These are phyloP conservation scores for Acanthiza pusilla DNA, from an alignment of 2,797 vertebrate genomes.

Conservation along the genomic window DNA sequence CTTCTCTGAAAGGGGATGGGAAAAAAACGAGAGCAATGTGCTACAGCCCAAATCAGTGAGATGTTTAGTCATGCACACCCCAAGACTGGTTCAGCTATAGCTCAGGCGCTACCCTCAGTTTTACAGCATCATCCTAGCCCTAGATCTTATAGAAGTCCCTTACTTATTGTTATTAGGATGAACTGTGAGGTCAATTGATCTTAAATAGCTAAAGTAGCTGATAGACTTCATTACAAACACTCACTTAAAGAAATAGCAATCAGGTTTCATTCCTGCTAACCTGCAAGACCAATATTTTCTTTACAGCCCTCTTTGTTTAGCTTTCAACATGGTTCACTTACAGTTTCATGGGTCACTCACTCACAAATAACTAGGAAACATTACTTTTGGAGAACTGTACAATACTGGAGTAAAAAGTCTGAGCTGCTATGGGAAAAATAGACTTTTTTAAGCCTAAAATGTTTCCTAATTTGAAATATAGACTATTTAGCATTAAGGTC, in stretches of 20 bases:
- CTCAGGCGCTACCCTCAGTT: background rate
- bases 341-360: background rate
- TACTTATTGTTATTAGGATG: background rate
- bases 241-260: background rate
- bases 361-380: background rate
- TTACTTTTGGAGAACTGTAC: background rate
- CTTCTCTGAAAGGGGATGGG: background rate
- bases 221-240: background rate
- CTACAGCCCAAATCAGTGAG: background rate
- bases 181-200: background rate
- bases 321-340: background rate
- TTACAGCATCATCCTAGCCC: background rate
- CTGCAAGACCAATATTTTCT: background rate
- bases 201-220: background rate
- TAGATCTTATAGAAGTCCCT: background rate
- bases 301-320: background rate
- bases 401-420: background rate
- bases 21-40: rapidly evolving
- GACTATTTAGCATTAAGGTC: background rate
- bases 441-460: background rate
- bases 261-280: background rate
- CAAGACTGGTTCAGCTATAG: background rate
- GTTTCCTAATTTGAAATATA: background rate
- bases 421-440: background rate
- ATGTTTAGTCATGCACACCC: background rate